A percentile compares a stretch with the other conserved stretches of the same genome.
Evolutionary conservation across 2,888 invertebrate genomes (phyloP).

Genomic region (Eilema caniola): DNA sequence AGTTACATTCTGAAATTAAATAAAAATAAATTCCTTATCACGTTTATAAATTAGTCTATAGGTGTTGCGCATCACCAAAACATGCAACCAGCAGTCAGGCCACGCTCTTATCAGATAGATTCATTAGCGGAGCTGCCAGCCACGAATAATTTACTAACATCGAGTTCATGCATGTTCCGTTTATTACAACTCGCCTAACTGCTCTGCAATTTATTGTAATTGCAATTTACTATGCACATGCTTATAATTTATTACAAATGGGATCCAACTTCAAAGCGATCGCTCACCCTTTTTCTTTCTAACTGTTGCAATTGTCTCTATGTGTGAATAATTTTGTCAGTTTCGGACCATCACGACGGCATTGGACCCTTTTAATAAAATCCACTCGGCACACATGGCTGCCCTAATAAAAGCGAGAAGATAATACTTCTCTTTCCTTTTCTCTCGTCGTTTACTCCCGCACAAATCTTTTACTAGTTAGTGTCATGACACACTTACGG

Average conservation of each 20-base stretch:
- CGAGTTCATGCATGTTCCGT: neutral
- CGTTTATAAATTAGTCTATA: neutral
- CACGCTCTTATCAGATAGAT: neutral
- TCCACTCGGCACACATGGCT: conserved; percentile 36
- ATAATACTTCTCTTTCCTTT: conserved; percentile 15
- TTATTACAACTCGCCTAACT: neutral
- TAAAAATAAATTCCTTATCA: neutral
- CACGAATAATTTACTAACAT: neutral
- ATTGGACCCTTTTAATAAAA: conserved; percentile 45
- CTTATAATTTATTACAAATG: conserved; percentile 24
- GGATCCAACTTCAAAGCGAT: conserved; percentile 28
- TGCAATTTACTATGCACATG: conserved; percentile 24
- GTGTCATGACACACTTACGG: conserved; percentile 52
- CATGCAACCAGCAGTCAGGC: neutral
- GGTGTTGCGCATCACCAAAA: neutral
- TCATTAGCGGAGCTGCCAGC: neutral
- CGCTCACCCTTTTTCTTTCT: conserved; percentile 36
- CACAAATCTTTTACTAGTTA: conserved; percentile 62
- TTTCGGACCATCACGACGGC: conserved; percentile 24
- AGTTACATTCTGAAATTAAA: neutral
- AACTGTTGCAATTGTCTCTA: conserved; percentile 44
- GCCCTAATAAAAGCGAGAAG: conserved; percentile 39
- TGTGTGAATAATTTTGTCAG: conserved; percentile 44
- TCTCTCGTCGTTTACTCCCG: conserved; percentile 18
- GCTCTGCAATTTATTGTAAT: conserved; percentile 18